phyloP scores from a whole-genome alignment of 2,113 vertebrate genomes.

The Miniopterus natalensis region DNA sequence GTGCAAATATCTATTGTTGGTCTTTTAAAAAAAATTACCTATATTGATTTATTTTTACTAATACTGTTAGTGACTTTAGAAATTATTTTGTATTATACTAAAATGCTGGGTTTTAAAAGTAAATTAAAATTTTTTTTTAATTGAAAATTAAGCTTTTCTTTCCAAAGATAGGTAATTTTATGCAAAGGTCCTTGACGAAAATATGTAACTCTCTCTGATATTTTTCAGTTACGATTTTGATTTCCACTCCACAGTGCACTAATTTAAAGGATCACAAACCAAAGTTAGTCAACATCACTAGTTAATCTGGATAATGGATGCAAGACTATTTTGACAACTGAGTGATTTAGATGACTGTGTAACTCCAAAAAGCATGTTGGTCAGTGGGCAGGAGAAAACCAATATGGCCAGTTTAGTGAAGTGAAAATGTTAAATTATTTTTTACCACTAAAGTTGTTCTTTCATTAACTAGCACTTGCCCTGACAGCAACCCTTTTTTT shows the following conservation, averaged over 20 bases:
- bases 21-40: neutral
- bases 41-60: slow-evolving; percentile 11
- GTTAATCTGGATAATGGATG: neutral
- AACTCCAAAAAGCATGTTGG: neutral
- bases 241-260: neutral
- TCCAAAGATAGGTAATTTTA: neutral
- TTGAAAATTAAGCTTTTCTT: slow-evolving; percentile 25
- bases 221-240: slow-evolving; percentile 47
- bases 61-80: neutral
- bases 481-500: neutral
- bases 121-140: neutral
- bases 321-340: slow-evolving; percentile 5
- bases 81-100: slow-evolving; percentile 25
- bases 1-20: neutral
- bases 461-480: neutral
- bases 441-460: neutral
- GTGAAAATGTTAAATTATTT: neutral
- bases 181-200: neutral
- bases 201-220: neutral
- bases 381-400: neutral
- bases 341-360: neutral
- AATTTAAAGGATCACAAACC: neutral
- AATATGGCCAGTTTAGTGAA: neutral
- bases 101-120: neutral
- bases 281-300: neutral